phyloP scores from a whole-genome alignment of 2,113 vertebrate genomes.

The Potamarius usumacintae region DNA sequence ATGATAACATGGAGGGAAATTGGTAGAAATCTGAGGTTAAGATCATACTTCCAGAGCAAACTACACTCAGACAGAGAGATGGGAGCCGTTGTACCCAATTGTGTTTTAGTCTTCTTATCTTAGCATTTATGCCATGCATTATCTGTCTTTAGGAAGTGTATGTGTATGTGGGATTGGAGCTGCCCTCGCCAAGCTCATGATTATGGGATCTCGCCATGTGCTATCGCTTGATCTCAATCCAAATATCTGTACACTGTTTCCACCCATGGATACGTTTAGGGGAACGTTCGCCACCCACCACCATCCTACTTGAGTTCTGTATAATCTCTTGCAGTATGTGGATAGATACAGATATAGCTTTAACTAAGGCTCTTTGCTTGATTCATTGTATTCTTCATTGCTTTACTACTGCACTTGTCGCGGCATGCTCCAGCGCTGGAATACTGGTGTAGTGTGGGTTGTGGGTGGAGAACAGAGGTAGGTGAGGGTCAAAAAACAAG shows the following conservation, averaged over 20 bases:
- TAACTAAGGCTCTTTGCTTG: background rate
- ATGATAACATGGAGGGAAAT: background rate
- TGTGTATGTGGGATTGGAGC: conserved; percentile 11
- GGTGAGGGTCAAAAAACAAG: background rate
- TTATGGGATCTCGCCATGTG: conserved; percentile 28
- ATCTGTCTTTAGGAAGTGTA: conserved; percentile 16
- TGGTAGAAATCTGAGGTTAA: background rate
- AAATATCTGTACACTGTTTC: background rate
- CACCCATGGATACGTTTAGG: conserved; percentile 17
- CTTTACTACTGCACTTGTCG: background rate
- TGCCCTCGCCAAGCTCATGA: background rate
- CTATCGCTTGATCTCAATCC: conserved; percentile 36
- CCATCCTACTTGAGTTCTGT: background rate
- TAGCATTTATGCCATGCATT: conserved; percentile 2
- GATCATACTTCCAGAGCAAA: background rate
- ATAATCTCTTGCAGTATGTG: background rate
- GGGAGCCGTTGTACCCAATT: background rate
- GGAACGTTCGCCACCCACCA: background rate
- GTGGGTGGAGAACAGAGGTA: background rate
- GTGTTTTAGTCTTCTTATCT: conserved; percentile 25
- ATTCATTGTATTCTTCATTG: background rate
- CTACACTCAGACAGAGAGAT: background rate
- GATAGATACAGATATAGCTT: background rate
- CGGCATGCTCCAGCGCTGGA: background rate
- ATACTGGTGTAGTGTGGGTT: background rate